Conservation (phyloP, 2,888 invertebrate species). For the Eupithecia insigniata region DNA sequence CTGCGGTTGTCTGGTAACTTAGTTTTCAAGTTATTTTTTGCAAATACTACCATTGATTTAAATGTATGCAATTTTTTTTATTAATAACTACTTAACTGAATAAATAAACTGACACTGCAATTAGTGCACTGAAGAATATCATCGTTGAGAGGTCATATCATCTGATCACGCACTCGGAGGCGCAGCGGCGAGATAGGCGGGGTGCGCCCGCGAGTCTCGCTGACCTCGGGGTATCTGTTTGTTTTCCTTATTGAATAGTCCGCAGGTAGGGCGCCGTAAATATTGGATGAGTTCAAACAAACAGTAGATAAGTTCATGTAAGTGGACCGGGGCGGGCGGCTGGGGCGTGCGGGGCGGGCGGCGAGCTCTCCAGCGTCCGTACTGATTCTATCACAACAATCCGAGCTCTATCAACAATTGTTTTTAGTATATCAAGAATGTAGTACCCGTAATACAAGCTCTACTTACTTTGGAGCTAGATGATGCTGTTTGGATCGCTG, state of each 20-base stretch:
- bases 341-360: background rate
- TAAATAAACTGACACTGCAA: too few species aligned
- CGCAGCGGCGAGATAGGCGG: background rate
- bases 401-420: background rate
- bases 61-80: too few species aligned
- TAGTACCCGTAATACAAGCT: background rate
- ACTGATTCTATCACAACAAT: background rate
- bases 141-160: background rate
- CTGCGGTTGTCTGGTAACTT: too few species aligned
- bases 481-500: background rate
- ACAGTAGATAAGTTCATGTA: conserved; percentile 1
- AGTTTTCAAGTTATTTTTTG: too few species aligned
- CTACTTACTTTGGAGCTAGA: background rate
- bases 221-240: background rate
- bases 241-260: conserved; percentile 5
- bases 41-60: too few species aligned
- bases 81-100: too few species aligned
- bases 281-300: conserved; percentile 9
- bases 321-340: background rate
- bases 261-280: conserved; percentile 2
- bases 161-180: background rate
- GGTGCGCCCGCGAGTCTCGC: background rate
- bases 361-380: background rate
- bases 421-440: background rate
- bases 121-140: background rate